A percentile compares a stretch with the other conserved stretches of the same genome.
Evolutionary conservation across 1,140 invertebrate species (phyloP).

Genomic region (roundworm (Caenorhabditis elegans)): WBcel235 BX284605.5:12142501-12143000

Average conservation of each 20-base stretch:
- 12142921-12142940: constrained; percentile 51
- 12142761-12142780: constrained; percentile 50
- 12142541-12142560: constrained; percentile 39
- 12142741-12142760: constrained; percentile 50
- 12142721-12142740: constrained; percentile 50
- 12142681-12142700: constrained; percentile 49
- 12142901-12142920: constrained; percentile 41
- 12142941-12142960: constrained; percentile 56
- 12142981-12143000: background rate
- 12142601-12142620: background rate
- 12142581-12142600: background rate
- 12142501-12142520: background rate
- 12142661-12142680: background rate
- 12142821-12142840: constrained; percentile 33
- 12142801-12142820: background rate
- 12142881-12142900: constrained; percentile 54
- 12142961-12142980: constrained; percentile 28
- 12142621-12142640: background rate
- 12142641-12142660: constrained; percentile 3
- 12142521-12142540: constrained; percentile 24
- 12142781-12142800: background rate
- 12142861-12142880: constrained; percentile 46
- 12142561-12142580: constrained; percentile 29
- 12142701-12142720: constrained; percentile 53
- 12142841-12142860: constrained; percentile 53